phyloP scores from a whole-genome alignment of 2,888 invertebrate genomes.

The Pocota personata region DNA sequence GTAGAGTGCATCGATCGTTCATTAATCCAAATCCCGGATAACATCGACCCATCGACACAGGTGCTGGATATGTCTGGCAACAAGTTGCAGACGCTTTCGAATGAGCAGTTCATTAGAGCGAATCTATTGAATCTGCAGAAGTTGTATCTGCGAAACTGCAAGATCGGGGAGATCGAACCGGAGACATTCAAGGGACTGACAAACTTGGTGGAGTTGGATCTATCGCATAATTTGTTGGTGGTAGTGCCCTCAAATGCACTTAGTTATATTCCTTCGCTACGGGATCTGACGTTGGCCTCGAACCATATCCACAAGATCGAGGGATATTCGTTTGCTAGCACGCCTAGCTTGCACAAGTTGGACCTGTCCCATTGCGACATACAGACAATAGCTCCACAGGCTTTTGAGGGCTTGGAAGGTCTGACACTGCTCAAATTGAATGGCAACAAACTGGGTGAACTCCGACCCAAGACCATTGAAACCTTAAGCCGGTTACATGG shows the following conservation, averaged over 20 bases:
- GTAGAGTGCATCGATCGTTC: conserved; percentile 94
- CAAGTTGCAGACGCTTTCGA: conserved; percentile 91
- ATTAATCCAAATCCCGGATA: conserved; percentile 92
- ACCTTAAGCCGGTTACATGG: conserved; percentile 89
- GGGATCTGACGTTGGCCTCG: conserved; percentile 91
- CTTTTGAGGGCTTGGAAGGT: conserved; percentile 90
- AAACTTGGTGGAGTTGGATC: conserved; percentile 94
- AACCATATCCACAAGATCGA: conserved; percentile 93
- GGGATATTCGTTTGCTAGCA: conserved; percentile 88
- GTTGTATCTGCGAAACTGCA: conserved; percentile 92
- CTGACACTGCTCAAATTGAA: conserved; percentile 91
- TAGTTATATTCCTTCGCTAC: conserved; percentile 90
- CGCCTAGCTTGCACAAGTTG: conserved; percentile 90
- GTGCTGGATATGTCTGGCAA: conserved; percentile 95
- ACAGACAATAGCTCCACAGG: conserved; percentile 89
- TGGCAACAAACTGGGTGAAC: conserved; percentile 90
- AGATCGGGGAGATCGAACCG: conserved; percentile 92
- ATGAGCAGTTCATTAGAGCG: conserved; percentile 91
- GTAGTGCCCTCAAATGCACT: conserved; percentile 92
- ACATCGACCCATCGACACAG: conserved; percentile 94
- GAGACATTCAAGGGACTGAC: conserved; percentile 93
- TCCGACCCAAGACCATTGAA: conserved; percentile 89
- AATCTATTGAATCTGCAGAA: conserved; percentile 94
- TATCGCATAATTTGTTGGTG: conserved; percentile 92
- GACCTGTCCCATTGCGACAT: conserved; percentile 93